Conservation (phyloP, 2,113 vertebrate species). For the Bothrops jararaca region DNA sequence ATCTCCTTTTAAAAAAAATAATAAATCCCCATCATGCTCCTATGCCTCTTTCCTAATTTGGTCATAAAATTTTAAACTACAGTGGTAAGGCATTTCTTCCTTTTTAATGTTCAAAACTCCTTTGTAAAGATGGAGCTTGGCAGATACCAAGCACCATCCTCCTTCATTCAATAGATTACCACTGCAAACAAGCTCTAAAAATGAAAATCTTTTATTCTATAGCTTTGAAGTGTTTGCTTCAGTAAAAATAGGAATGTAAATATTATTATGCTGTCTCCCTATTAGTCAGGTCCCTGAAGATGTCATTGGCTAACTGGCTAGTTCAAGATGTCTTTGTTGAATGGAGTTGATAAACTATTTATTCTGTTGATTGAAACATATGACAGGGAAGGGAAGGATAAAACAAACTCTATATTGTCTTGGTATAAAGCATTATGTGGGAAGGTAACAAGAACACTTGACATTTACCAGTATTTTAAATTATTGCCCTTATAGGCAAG, state of each 20-base stretch:
- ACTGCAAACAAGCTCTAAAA: neutral
- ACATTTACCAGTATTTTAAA: neutral
- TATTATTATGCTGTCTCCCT: neutral
- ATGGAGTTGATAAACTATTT: neutral
- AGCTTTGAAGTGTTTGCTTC: rapidly evolving
- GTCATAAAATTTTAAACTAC: neutral
- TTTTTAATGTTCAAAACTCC: neutral
- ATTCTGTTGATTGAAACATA: neutral
- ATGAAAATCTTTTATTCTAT: neutral
- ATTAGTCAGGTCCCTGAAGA: neutral
- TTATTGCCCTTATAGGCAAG: neutral
- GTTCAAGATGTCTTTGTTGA: neutral
- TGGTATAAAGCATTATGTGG: neutral
- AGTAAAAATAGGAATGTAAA: neutral
- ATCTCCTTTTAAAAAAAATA: neutral
- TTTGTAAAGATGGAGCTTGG: neutral
- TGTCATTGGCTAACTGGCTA: neutral
- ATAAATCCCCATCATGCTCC: neutral
- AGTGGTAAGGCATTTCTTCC: neutral
- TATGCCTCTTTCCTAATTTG: neutral
- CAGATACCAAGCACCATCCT: neutral
- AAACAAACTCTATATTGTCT: neutral
- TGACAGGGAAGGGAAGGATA: neutral
- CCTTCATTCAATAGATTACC: neutral
- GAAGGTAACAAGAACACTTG: slow-evolving; percentile 12